Evolutionary conservation across 2,888 invertebrate species (phyloP), one percentile per base, ranked within the genome.

Genomic region (Drosophila rubida): DNA sequence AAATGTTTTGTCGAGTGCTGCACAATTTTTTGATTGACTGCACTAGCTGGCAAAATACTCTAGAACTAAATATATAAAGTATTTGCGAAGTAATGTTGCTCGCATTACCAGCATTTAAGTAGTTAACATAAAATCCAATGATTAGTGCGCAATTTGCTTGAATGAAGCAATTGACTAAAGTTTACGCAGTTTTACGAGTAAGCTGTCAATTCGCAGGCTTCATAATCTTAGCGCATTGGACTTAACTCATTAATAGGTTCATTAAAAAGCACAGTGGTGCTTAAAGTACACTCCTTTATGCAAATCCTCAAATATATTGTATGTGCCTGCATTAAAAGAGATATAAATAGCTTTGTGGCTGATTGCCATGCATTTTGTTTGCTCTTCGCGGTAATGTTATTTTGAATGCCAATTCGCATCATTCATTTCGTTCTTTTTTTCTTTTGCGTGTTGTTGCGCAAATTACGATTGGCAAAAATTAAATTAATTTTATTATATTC

Each of bases 381-480:
- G 32, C 41, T 35, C 37, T 51, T 37, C n/a, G 16, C 54, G 9
- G n/a, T 69, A 71, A 74, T 73, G 13, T 37, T 55, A 71, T 70
- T 70, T 46, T 11, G 63, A 70, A 75, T 64, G 71, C 35, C 55
- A 57, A 60, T 58, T 61, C 45, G 37, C 32, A 14, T 37, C 2
- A 37, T 37, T 37, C 7, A 14, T 14, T 13, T 2, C 57, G 44
- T 54, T 45, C 2, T 19, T 19, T 1, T 19, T 19, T 19, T 19
- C n/a, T n/a, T n/a, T n/a, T n/a, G n/a, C n/a, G n/a, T 19, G 19
- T 19, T 19, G 19, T 59, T 57, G 45, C 41, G 53, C 45, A 61
- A 37, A 54, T 65, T 70, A 48, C 45, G 75, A 72, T 64, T 81
- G 87, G 67, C 72, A 50, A 76, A 75, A 87, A 85, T 87, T 75